Conservation (phyloP, 2,797 vertebrate genomes). For the Dryobates pubescens region DNA sequence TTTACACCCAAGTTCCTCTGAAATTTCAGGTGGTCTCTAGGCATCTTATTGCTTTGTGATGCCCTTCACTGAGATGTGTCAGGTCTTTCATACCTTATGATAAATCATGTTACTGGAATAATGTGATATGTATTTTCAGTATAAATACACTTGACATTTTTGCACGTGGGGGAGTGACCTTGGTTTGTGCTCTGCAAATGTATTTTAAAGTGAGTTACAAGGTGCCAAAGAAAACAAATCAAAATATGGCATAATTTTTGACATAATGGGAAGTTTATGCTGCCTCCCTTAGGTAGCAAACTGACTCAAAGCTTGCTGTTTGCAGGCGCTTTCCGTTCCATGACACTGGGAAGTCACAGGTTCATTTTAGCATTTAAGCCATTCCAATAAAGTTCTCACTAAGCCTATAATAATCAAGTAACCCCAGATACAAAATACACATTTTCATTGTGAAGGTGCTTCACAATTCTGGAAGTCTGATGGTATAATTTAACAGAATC, state of each 20-base stretch:
- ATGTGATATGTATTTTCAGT: neutral
- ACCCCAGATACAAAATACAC: neutral
- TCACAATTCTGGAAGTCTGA: neutral
- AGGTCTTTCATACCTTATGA: neutral
- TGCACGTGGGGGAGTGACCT: neutral
- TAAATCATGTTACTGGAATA: neutral
- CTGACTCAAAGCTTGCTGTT: neutral
- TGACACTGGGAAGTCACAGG: neutral
- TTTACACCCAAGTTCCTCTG: neutral
- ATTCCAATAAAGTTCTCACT: neutral
- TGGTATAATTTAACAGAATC: neutral
- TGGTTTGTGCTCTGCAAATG: accelerated
- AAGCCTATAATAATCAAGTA: neutral
- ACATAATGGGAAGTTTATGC: neutral
- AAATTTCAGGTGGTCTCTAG: neutral
- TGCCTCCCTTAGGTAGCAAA: neutral
- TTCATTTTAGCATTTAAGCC: neutral
- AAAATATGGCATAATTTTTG: neutral
- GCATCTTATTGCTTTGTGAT: neutral
- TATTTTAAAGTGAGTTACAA: neutral
- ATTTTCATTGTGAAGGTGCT: neutral
- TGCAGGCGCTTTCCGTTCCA: neutral
- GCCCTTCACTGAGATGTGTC: neutral
- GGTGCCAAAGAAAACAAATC: neutral
- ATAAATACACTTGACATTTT: neutral